These are phyloP conservation scores for Cirrhinus mrigala DNA, from an alignment of 2,797 vertebrate species.

Conservation along the genomic window DNA sequence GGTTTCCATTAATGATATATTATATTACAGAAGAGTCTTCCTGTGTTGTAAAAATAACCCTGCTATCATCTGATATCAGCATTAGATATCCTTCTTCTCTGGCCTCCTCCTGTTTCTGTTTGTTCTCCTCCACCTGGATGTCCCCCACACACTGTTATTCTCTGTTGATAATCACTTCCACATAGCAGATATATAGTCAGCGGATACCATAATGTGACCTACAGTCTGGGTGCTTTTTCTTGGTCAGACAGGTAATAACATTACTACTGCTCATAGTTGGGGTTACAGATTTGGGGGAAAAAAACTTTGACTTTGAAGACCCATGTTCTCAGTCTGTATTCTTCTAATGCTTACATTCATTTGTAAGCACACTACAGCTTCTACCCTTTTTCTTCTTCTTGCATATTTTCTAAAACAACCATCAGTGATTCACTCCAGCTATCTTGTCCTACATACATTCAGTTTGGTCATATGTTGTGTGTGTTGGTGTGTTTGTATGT, in stretches of 20 bases:
- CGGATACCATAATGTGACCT: neutral
- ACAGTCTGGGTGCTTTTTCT: neutral
- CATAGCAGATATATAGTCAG: neutral
- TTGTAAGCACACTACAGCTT: neutral
- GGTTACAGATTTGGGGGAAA: neutral
- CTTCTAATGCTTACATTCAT: neutral
- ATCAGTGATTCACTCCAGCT: neutral
- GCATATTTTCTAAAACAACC: neutral
- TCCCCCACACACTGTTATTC: neutral
- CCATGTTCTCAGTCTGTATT: neutral
- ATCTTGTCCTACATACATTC: neutral
- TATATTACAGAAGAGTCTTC: neutral
- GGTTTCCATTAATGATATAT: constrained; percentile 33
- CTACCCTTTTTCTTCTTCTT: neutral
- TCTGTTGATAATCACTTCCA: neutral
- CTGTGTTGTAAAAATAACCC: constrained; percentile 42
- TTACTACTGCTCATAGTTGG: neutral
- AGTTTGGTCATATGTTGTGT: neutral
- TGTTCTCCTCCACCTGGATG: neutral
- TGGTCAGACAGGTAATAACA: neutral
- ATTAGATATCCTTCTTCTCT: neutral
- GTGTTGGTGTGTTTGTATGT: constrained; percentile 6
- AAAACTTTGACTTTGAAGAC: neutral
- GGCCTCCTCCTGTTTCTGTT: constrained; percentile 18
- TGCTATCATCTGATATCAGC: constrained; percentile 18